Base-by-base conservation (phyloP, 2,888 invertebrate genomes). In the Tenthredo scrophulariae region DNA sequence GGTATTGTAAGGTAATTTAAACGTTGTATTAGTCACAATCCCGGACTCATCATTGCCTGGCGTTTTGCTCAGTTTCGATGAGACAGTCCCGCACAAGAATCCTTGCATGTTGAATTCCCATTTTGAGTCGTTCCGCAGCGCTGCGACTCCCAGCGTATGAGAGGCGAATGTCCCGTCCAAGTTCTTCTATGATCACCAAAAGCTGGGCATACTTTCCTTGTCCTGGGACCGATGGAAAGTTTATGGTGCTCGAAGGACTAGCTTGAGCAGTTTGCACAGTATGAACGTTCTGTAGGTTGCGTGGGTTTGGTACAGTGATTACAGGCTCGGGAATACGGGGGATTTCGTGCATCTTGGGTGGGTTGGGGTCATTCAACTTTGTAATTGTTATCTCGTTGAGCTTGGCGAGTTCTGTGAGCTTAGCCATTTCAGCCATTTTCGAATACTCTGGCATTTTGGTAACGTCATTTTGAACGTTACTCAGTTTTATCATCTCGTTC, bases 161-260 rank as follows among this genome's bases (percentile, higher is more conserved):
- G 29, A 93, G 88, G 86, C 93, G 93, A 87, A 93, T 93, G 80
- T 94, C 94, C 86, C 93, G 91, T 7, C 94, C 94, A 65, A 94
- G 92, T 89, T 94, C 94, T 87, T 94, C 94, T 84, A 94, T 94
- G 54, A 94, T 93, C 26, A 92, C 91, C 86, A 94, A 87, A 75
- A 93, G 86, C 85, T 93, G 93, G 84, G 93, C 92, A 85, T 93
- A 93, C 86, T 93, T 93, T 70, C 93, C 93, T 86, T 93, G 93
- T n/a, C 93, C 93, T 65, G 93, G 92, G 84, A 93, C 92, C 26
- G 91, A 89, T 26, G 92, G 92, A 86, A 93, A 93, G 85, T 93
- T 93, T 84, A 93, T 92, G 62, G 92, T 90, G 88, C 91, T 91
- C 84, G 93, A 92, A 84, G 93, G 93, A 87, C 92, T 93, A 33